Evolutionary conservation across 2,888 invertebrate genomes (phyloP).

Genomic region (Marasmarcha lunaedactyla): DNA sequence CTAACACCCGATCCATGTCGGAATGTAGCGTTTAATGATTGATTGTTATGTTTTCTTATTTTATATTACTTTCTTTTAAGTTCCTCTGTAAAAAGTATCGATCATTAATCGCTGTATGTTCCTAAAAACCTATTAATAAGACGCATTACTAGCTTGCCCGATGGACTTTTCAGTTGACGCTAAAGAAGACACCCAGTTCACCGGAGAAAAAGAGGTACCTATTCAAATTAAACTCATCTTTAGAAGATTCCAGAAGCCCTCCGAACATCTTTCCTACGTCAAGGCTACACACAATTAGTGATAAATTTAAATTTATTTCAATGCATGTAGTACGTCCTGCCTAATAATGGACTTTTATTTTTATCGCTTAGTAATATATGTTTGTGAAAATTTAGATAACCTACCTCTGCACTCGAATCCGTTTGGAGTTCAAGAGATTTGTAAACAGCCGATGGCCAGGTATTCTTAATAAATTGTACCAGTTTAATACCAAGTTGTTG

Average conservation of each 20-base stretch:
- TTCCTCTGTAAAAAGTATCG: constrained; percentile 6
- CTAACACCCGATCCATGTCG: constrained; percentile 10
- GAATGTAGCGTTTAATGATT: constrained; percentile 35
- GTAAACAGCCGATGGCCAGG: too few relatives aligned
- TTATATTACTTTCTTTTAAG: neutral
- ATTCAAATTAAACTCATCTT: constrained; percentile 40
- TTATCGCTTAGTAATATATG: constrained; percentile 29
- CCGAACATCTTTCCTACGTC: constrained; percentile 16
- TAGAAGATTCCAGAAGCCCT: constrained; percentile 4
- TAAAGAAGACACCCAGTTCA: constrained; percentile 30
- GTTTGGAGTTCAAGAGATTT: constrained; percentile 44
- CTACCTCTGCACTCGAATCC: constrained; percentile 40
- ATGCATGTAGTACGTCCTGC: constrained; percentile 44
- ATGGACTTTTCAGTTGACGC: constrained; percentile 67
- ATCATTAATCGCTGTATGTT: constrained; percentile 24
- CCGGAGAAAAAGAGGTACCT: constrained; percentile 54
- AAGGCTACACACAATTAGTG: constrained; percentile 52
- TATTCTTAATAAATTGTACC: too few relatives aligned
- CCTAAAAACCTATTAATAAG: neutral
- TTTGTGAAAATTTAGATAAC: constrained; percentile 37
- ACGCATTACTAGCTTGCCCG: constrained; percentile 53
- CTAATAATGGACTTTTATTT: constrained; percentile 36
- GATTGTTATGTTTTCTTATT: constrained; percentile 6
- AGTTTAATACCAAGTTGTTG: too few relatives aligned
- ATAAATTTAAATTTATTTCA: constrained; percentile 27